Conservation (phyloP, 2,797 vertebrate genomes). For the Zenarchopterus dispar region DNA sequence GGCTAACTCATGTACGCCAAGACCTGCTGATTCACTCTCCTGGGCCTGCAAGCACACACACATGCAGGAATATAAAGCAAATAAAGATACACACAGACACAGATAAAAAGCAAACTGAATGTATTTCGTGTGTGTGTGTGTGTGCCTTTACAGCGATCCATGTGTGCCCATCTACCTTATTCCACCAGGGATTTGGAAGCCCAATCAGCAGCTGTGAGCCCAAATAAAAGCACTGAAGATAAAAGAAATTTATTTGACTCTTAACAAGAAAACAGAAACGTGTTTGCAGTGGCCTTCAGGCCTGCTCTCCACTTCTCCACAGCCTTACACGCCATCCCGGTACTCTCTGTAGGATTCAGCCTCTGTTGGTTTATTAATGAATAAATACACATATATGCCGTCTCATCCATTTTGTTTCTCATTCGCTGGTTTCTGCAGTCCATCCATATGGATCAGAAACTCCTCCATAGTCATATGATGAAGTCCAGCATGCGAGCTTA, state of each 20-base stretch:
- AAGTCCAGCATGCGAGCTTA: too few species aligned
- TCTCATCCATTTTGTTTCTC: slow-evolving; percentile 6
- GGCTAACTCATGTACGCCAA: slow-evolving; percentile 65
- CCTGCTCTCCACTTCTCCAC: slow-evolving; percentile 25
- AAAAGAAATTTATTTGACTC: slow-evolving; percentile 74
- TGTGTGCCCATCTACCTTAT: slow-evolving; percentile 45
- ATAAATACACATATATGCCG: slow-evolving; percentile 43
- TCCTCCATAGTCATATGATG: not conserved
- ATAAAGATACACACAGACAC: slow-evolving; percentile 34
- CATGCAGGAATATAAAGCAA: slow-evolving; percentile 39
- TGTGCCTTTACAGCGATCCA: not conserved
- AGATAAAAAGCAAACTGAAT: slow-evolving; percentile 45
- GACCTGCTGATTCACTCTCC: slow-evolving; percentile 82
- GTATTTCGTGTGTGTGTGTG: slow-evolving; percentile 38
- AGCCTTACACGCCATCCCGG: slow-evolving; percentile 41
- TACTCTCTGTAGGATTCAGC: slow-evolving; percentile 56
- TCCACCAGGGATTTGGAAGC: slow-evolving; percentile 59
- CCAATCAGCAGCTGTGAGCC: slow-evolving; percentile 66
- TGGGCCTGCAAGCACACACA: slow-evolving; percentile 41
- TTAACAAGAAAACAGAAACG: slow-evolving; percentile 46
- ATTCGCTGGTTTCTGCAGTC: not conserved
- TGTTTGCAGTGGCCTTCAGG: slow-evolving; percentile 62
- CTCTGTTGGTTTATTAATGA: slow-evolving; percentile 50
- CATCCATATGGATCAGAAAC: not conserved
- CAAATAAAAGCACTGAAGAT: slow-evolving; percentile 67